phyloP scores from a whole-genome alignment of 2,797 vertebrate species.

The Crocodylus rhombifer region DNA sequence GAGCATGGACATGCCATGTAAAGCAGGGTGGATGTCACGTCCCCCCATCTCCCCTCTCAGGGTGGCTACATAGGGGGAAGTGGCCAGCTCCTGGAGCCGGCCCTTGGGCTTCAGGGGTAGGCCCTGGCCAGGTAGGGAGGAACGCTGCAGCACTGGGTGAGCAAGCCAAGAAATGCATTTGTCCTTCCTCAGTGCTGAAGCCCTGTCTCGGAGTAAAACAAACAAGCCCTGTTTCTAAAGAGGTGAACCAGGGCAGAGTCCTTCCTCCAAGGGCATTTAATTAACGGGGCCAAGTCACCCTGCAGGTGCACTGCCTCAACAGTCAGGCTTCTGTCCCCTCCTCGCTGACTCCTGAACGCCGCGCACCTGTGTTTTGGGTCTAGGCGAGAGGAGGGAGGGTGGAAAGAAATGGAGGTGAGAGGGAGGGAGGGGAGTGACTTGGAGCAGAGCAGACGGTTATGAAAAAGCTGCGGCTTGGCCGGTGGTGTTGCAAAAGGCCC shows the following conservation, averaged over 20 bases:
- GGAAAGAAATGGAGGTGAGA: background rate
- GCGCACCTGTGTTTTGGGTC: background rate
- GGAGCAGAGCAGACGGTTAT: accelerated
- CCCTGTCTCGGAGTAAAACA: background rate
- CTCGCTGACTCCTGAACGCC: background rate
- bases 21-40: background rate
- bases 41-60: background rate
- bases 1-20: background rate
- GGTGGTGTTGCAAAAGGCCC: background rate
- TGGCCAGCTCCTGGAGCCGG: background rate
- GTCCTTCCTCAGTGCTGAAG: background rate
- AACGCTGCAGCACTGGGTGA: background rate
- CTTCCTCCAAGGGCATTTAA: background rate
- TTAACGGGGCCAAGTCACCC: background rate
- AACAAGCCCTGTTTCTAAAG: too few species aligned
- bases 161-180: background rate
- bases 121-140: background rate
- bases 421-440: background rate
- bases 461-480: background rate
- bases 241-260: background rate
- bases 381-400: background rate
- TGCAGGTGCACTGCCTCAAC: accelerated
- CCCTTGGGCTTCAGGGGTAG: background rate
- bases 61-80: background rate
- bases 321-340: background rate